Evolutionary conservation across 1,140 invertebrate species (phyloP).

Genomic region (Drosophila sproati): DNA sequence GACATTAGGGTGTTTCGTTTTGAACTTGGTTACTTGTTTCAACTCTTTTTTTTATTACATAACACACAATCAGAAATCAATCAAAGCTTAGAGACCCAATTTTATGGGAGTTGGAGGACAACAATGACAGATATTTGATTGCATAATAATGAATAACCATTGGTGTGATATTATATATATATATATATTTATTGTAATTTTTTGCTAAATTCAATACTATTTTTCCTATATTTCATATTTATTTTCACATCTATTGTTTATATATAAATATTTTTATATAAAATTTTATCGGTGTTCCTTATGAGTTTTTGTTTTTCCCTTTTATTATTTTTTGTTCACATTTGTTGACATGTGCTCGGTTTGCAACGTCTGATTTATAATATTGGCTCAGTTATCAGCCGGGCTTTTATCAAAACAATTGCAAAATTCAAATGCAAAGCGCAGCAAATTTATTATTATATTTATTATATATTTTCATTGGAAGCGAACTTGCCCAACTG

Average conservation of each 20-base stretch:
- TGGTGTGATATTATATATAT: background rate
- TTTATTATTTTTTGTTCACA: background rate
- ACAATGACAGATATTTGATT: constrained; percentile 7
- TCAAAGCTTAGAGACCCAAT: constrained; percentile 38
- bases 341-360: constrained; percentile 5
- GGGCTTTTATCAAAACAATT: constrained; percentile 5
- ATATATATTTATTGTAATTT: too few species aligned
- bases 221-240: background rate
- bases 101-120: constrained; percentile 11
- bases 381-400: background rate
- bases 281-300: background rate
- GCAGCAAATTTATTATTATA: constrained; percentile 7
- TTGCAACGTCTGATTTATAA: background rate
- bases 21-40: constrained; percentile 24
- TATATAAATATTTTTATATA: too few species aligned
- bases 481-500: background rate
- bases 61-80: constrained; percentile 47
- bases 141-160: constrained; percentile 7
- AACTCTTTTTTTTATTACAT: constrained; percentile 18
- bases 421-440: constrained; percentile 7
- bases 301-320: background rate
- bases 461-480: constrained; percentile 1
- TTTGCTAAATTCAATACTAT: background rate
- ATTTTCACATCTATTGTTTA: constrained; percentile 13
- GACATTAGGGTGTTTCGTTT: constrained; percentile 63